A percentile compares a stretch with the other conserved stretches of the same genome.
phyloP scores from a whole-genome alignment of 2,797 vertebrate genomes.

The Acipenser transmontanus region DNA sequence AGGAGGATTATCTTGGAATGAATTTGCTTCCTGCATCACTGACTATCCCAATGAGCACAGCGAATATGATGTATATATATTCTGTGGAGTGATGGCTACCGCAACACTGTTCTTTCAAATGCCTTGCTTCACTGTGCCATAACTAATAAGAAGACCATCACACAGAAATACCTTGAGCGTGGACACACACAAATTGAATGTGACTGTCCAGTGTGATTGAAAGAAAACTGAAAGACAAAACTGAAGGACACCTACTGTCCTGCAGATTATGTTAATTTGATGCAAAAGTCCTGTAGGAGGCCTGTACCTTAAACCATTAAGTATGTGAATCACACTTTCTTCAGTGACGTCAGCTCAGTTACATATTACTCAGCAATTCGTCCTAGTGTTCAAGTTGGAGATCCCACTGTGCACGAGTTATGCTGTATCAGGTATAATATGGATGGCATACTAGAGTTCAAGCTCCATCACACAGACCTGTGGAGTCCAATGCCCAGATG shows the following conservation, averaged over 20 bases:
- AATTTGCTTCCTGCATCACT: constrained; percentile 18
- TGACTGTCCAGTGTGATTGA: constrained; percentile 17
- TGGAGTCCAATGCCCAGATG: constrained; percentile 1
- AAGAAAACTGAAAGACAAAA: constrained; percentile 10
- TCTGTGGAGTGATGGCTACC: constrained; percentile 19
- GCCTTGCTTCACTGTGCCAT: constrained; percentile 16
- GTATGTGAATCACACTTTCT: constrained; percentile 7
- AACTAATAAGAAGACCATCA: background rate
- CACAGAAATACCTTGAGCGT: constrained; percentile 19
- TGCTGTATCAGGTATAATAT: constrained; percentile 8
- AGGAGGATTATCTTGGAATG: constrained; percentile 16
- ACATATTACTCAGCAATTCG: background rate
- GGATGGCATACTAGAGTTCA: constrained; percentile 15
- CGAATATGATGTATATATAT: constrained; percentile 14
- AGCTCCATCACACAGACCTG: constrained; percentile 14
- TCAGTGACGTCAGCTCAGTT: constrained; percentile 9
- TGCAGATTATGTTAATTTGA: constrained; percentile 11
- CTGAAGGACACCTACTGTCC: constrained; percentile 4
- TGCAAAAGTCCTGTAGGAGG: constrained; percentile 5
- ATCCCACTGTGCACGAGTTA: constrained; percentile 1
- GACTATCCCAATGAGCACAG: constrained; percentile 12
- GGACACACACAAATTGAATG: constrained; percentile 21
- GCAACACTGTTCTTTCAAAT: constrained; percentile 10
- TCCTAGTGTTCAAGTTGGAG: background rate
- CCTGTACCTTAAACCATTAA: constrained; percentile 6